phyloP scores from a whole-genome alignment of 2,113 vertebrate species.

The Campylomormyrus numenius region DNA sequence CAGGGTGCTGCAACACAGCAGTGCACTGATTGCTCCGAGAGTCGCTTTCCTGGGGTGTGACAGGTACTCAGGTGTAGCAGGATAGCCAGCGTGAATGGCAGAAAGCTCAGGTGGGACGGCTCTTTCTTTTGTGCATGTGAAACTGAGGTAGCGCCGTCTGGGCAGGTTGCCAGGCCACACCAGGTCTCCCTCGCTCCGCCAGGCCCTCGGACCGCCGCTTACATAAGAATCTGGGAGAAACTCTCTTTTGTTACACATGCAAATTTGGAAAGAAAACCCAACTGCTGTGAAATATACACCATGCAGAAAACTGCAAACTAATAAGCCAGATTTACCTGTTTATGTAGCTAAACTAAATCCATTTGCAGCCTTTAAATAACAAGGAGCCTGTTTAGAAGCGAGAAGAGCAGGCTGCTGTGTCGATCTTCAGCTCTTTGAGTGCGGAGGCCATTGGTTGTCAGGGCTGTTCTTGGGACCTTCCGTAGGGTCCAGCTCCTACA shows the following conservation, averaged over 20 bases:
- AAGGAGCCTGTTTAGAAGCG: neutral
- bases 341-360: neutral
- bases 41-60: neutral
- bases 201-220: neutral
- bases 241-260: conserved; percentile 1
- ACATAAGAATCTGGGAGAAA: neutral
- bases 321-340: neutral
- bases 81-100: neutral
- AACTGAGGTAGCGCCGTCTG: neutral
- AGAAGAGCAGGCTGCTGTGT: neutral
- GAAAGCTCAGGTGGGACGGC: neutral
- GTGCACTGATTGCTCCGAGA: neutral
- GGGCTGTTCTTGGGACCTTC: neutral
- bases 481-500: neutral
- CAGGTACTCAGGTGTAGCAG: neutral
- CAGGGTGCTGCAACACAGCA: no score
- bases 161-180: neutral
- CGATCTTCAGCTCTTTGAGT: neutral
- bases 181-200: neutral
- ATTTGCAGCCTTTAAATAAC: neutral
- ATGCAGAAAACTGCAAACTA: neutral
- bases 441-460: neutral
- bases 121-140: neutral
- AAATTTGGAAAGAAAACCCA: neutral
- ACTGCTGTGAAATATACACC: neutral